Percentiles rank a stretch among this genome's conserved stretches.
phyloP scores from a whole-genome alignment of 2,797 vertebrate genomes.

The Mormyrops attenuatus region DNA sequence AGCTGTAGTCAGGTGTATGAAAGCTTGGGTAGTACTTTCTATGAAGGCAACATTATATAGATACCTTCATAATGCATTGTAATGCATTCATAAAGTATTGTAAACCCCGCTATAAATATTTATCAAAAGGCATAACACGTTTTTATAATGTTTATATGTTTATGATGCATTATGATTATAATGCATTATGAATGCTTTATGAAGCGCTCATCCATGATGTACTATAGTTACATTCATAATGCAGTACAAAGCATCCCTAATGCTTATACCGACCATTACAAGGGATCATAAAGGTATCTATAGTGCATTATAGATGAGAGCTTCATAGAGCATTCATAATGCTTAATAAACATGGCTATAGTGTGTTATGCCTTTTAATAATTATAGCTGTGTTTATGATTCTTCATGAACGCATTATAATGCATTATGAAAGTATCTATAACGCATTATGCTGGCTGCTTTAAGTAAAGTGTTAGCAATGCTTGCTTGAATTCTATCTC shows the following conservation, averaged over 20 bases:
- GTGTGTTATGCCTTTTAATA: background rate
- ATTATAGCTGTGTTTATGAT: background rate
- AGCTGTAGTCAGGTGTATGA: conserved; percentile 13
- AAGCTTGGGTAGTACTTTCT: background rate
- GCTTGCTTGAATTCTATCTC: background rate
- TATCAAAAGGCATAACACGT: background rate
- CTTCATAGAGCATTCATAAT: background rate
- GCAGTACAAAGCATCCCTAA: background rate
- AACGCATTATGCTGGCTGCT: background rate
- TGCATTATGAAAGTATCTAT: background rate
- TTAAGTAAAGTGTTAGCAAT: background rate
- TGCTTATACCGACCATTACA: background rate
- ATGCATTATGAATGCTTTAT: background rate
- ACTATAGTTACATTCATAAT: background rate
- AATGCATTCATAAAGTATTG: background rate
- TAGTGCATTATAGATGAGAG: background rate
- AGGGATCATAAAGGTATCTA: background rate
- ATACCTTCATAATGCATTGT: background rate
- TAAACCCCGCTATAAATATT: background rate
- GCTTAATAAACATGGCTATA: background rate
- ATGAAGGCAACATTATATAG: background rate
- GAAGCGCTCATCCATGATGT: background rate
- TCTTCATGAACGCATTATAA: background rate
- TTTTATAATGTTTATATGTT: no score
- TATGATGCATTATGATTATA: background rate